Evolutionary conservation across 2,888 invertebrate species (phyloP).

Genomic region (Allacma fusca): DNA sequence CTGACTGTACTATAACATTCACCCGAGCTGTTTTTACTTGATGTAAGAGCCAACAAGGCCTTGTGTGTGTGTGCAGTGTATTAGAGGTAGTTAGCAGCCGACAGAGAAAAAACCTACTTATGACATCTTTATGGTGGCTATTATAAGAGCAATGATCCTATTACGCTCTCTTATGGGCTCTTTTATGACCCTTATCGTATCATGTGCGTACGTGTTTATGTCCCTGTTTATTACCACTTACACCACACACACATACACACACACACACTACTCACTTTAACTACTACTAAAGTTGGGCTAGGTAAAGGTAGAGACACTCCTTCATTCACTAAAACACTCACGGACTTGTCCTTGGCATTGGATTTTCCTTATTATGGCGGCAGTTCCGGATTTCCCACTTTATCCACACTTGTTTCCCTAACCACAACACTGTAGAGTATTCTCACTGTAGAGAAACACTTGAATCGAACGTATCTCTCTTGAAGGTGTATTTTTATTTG

Average conservation of each 20-base stretch:
- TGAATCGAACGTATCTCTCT: no score
- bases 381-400: neutral
- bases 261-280: slow-evolving; percentile 27
- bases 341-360: slow-evolving; percentile 34
- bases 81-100: slow-evolving; percentile 6
- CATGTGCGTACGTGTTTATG: slow-evolving; percentile 46
- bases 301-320: slow-evolving; percentile 28
- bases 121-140: slow-evolving; percentile 54
- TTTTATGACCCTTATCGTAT: slow-evolving; percentile 48
- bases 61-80: neutral
- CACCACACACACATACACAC: slow-evolving; percentile 12
- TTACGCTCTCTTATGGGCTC: slow-evolving; percentile 47
- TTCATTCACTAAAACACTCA: slow-evolving; percentile 40
- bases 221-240: slow-evolving; percentile 45
- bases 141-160: slow-evolving; percentile 55
- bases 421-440: no score
- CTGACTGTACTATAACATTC: no score
- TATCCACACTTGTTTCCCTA: neutral
- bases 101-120: slow-evolving; percentile 47
- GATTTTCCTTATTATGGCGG: neutral
- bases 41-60: neutral
- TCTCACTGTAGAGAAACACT: no score
- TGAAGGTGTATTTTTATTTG: no score
- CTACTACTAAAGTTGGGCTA: slow-evolving; percentile 25
- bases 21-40: no score